Evolutionary conservation across 2,888 invertebrate genomes (phyloP).

Genomic region (Lottia gigantea): DNA sequence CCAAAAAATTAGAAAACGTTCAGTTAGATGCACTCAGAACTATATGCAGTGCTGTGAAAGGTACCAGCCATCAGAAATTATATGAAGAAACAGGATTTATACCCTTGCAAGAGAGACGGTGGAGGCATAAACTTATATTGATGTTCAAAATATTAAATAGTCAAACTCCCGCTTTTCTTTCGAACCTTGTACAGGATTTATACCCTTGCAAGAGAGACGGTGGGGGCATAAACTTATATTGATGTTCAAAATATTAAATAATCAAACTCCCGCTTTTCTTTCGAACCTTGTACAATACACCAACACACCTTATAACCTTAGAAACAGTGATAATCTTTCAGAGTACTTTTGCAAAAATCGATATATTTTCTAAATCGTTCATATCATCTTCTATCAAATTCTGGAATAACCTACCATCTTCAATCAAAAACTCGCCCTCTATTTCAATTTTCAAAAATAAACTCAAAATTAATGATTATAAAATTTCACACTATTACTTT

Average conservation of each 20-base stretch:
- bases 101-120: not conserved
- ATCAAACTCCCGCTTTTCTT: no score
- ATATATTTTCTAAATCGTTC: not conserved
- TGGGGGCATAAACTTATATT: no score
- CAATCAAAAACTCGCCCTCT: no score
- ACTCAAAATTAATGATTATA: no score
- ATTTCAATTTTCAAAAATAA: no score
- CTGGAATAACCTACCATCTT: not conserved
- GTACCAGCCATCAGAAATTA: not conserved
- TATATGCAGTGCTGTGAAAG: not conserved
- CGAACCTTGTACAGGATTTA: not conserved
- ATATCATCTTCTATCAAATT: not conserved
- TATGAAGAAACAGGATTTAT: not conserved
- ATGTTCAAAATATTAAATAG: not conserved
- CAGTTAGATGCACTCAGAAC: no score
- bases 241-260: no score
- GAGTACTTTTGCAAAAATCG: not conserved
- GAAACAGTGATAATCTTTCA: not conserved
- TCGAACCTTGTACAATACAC: no score
- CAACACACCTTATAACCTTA: no score
- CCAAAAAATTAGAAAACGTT: no score
- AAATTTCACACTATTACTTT: no score
- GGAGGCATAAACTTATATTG: not conserved
- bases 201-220: not conserved
- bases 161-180: not conserved